Evolutionary conservation across 2,888 invertebrate genomes (phyloP).

Genomic region (Cryptocephalus moraei): DNA sequence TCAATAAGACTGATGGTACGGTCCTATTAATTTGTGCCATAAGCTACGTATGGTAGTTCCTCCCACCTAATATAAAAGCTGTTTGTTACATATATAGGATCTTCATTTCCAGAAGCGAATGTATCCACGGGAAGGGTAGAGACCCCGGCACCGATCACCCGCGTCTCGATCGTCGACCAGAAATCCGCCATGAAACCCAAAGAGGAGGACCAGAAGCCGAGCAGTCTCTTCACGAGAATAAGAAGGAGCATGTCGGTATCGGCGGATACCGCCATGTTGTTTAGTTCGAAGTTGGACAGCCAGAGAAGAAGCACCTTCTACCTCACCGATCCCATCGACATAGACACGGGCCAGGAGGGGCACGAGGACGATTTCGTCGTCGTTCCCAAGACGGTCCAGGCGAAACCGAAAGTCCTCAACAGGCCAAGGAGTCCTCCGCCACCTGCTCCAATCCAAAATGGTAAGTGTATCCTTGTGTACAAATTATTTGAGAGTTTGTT

Average conservation of each 20-base stretch:
- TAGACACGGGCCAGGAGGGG: constrained; percentile 32
- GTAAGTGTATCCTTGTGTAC: no score
- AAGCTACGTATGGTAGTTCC: no score
- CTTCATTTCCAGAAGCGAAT: no score
- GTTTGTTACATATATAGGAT: no score
- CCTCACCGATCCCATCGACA: constrained; percentile 55
- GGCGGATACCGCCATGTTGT: constrained; percentile 38
- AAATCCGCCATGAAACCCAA: not conserved
- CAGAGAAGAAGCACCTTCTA: constrained; percentile 61
- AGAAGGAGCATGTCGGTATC: constrained; percentile 50
- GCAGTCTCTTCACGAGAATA: constrained; percentile 43
- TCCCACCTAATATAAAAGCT: no score
- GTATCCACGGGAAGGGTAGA: not conserved
- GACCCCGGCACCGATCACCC: not conserved
- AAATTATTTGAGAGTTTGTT: no score
- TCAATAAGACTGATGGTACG: no score
- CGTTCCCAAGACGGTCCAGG: not conserved
- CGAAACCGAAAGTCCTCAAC: not conserved
- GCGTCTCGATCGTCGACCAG: not conserved
- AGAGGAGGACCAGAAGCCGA: constrained; percentile 7
- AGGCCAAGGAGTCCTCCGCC: constrained; percentile 35
- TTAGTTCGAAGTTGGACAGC: constrained; percentile 33
- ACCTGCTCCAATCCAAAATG: constrained; percentile 19
- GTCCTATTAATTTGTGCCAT: no score
- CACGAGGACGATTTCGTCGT: constrained; percentile 5